A percentile compares a stretch with the other conserved stretches of the same genome.
Conservation (phyloP, 2,797 vertebrate species). For the Mormyrops attenuatus region DNA sequence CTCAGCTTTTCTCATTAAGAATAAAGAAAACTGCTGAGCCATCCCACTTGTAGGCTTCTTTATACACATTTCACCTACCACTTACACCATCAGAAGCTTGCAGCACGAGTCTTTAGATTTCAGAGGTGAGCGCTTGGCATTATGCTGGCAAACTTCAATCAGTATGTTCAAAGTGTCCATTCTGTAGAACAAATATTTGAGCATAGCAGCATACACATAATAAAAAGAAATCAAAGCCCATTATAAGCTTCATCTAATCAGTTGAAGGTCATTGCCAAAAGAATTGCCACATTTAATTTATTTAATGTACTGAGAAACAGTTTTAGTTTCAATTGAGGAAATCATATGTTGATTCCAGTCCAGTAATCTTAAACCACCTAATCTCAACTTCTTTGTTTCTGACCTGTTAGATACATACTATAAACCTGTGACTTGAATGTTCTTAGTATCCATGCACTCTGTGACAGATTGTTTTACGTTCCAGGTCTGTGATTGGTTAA, state of each 20-base stretch:
- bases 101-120: not conserved
- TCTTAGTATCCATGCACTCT: not conserved
- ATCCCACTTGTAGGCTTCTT: conserved; percentile 24
- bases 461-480: conserved; percentile 12
- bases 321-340: conserved; percentile 71
- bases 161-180: conserved; percentile 45
- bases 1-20: conserved; percentile 51
- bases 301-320: conserved; percentile 65
- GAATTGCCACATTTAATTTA: conserved; percentile 57
- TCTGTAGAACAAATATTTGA: conserved; percentile 54
- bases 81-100: not conserved
- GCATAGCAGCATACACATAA: conserved; percentile 64
- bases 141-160: not conserved
- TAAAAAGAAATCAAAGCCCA: conserved; percentile 59
- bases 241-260: conserved; percentile 69
- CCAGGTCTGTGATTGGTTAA: conserved; percentile 36
- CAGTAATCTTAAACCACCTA: conserved; percentile 54
- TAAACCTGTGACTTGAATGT: not conserved
- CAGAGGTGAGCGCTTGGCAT: not conserved
- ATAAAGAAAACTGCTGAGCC: conserved; percentile 48
- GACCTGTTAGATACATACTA: not conserved
- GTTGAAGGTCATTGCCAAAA: conserved; percentile 58
- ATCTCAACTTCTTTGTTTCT: not conserved
- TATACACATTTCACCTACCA: not conserved
- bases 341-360: conserved; percentile 66